Evolutionary conservation across 2,797 vertebrate genomes (phyloP), one percentile per base, ranked within the genome.

Genomic region (Rallus crepitans): DNA sequence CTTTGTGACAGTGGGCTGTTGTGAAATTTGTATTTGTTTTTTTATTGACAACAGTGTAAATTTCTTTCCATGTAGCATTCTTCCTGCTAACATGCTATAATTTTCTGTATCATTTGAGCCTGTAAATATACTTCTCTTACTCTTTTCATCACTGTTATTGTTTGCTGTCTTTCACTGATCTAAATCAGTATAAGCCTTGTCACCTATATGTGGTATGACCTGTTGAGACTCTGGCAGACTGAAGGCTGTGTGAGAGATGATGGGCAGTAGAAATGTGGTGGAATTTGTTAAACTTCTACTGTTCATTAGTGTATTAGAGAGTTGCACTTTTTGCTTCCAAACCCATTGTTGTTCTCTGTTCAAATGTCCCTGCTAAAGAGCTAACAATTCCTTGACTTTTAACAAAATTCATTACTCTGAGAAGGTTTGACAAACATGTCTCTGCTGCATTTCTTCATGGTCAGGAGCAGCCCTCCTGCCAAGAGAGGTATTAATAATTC

Each of bases 1-100:
- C 79, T 96, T 93, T 71, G 73, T 95, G 90, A 96, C 71, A 93
- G 23, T 66, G 35, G 84, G 59, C 55, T 64, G 27, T 64, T 93
- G 64, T 83, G 89, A 95, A 97, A 91, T 92, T 45, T 94, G 56
- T 87, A 95, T 94, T 96, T 94, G 94, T 52, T 90, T 94, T 89
- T 96, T 89, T 39, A 73, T 96, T 92, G 96, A 89, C 20, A 63
- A 13, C 6, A 55, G 90, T 68, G 12, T 3, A 6, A 42, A 2
- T 59, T n/a, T 19, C 71, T 75, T 81, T 84, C 86, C 39, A 24
- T 37, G 18, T 80, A 42, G 8, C 16, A 48, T 88, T 90, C 33
- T 56, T 90, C 40, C 83, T 82, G 39, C 4, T 64, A 57, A 70
- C 30, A 60, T n/a, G 16, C 13, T 52, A 17, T 57, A 5, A n/a